Evolutionary conservation across 2,888 invertebrate species (phyloP), one percentile per base, ranked within the genome.

Genomic region (Athetis lepigone): DNA sequence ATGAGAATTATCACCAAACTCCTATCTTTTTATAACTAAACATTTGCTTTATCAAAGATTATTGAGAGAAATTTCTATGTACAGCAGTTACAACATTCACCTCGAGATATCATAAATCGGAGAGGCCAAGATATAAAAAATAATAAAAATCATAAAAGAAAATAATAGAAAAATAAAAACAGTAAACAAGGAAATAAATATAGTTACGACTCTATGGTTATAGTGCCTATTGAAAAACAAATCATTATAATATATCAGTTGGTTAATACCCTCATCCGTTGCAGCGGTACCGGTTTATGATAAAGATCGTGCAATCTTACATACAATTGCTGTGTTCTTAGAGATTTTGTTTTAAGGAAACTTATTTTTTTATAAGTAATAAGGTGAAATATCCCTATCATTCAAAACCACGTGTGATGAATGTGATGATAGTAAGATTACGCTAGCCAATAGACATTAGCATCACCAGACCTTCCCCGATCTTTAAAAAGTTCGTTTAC

Each of bases 201-300:
- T 42, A 8, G 8, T 27, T 63, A 36, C 33, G 18, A 25, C 63
- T 13, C 37, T 42, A 19, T 54, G 43, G 36, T n/a, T n/a, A 23
- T 33, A 7, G 9, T 45, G n/a, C n/a, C n/a, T n/a, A 29, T 49
- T 54, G 49, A n/a, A 64, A 64, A 64, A 58, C 21, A 71, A 45
- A 58, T 37, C 27, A 58, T 70, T 51, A 36, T 56, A 54, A 56
- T 70, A 50, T 25, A 59, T 71, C 54, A 70, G 37, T 33, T 42
- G 72, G 6, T 54, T 71, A 50, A 65, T 42, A 59, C 33, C 8
- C 37, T 46, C 72, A 52, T 59, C 72, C 58, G 66, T 29, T 54
- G 43, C 37, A 51, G 1, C 42, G 23, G 39, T 50, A 63, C 23
- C 18, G 2, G 8, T n/a, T n/a, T n/a, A n/a, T n/a, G n/a, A n/a